Percentiles rank a stretch among this genome's conserved stretches.
These are phyloP conservation scores for Drosophila grimshawi DNA, from an alignment of 1,140 invertebrate species.

Conservation along the genomic window DNA sequence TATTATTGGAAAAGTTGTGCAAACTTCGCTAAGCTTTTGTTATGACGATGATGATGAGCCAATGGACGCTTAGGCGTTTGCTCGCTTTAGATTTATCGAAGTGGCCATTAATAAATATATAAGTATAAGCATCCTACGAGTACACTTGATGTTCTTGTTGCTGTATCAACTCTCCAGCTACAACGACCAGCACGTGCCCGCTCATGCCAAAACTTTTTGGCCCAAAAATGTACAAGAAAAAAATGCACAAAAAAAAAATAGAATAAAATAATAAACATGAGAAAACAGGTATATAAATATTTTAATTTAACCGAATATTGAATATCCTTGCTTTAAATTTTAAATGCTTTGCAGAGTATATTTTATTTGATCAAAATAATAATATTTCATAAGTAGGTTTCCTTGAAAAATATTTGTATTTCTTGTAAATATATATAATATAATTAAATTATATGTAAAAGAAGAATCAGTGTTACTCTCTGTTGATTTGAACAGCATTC, in stretches of 20 bases:
- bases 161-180: constrained; percentile 65
- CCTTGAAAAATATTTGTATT: too few species aligned
- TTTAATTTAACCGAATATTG: neutral
- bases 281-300: neutral
- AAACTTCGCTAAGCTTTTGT: constrained; percentile 76
- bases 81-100: constrained; percentile 61
- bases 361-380: too few species aligned
- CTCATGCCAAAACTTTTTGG: constrained; percentile 5
- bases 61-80: constrained; percentile 31
- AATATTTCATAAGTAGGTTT: too few species aligned
- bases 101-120: constrained; percentile 73
- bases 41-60: constrained; percentile 63
- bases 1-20: constrained; percentile 79
- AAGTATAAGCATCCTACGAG: constrained; percentile 50
- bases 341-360: too few species aligned
- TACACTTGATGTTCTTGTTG: constrained; percentile 39
- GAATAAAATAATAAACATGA: neutral
- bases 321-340: neutral
- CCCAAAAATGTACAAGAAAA: constrained; percentile 37
- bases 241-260: constrained; percentile 13
- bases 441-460: too few species aligned
- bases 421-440: too few species aligned
- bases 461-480: too few species aligned
- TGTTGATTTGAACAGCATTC: too few species aligned
- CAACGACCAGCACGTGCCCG: constrained; percentile 62